Evolutionary conservation across 2,113 vertebrate genomes (phyloP).

Genomic region (Grallaria varia): DNA sequence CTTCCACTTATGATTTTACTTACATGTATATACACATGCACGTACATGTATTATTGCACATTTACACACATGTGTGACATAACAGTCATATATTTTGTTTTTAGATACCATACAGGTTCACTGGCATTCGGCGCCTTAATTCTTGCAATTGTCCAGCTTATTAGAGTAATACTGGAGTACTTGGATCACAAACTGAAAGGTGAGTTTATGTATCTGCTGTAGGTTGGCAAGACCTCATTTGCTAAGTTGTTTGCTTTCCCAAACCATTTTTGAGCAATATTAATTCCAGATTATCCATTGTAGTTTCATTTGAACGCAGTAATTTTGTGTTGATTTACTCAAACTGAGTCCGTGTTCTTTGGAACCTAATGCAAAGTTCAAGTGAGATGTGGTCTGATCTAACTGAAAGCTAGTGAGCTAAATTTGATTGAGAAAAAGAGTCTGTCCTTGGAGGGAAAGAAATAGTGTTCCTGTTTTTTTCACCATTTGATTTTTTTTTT

Average conservation of each 20-base stretch:
- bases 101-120: conserved; percentile 94
- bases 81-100: conserved; percentile 11
- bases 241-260: neutral
- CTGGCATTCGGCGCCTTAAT: conserved; percentile 93
- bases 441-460: neutral
- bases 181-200: conserved; percentile 89
- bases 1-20: neutral
- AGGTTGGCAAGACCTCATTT: neutral
- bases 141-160: conserved; percentile 84
- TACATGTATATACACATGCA: neutral
- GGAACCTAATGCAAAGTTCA: neutral
- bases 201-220: conserved; percentile 38
- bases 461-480: neutral
- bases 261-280: neutral
- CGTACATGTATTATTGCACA: neutral
- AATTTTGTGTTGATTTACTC: neutral
- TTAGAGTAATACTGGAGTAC: conserved; percentile 88
- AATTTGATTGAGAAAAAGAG: neutral
- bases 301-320: neutral
- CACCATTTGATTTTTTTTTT: neutral
- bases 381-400: neutral
- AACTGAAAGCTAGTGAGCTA: neutral
- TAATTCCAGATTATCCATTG: neutral
- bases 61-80: accelerated
- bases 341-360: neutral